phyloP scores from a whole-genome alignment of 2,797 vertebrate genomes.

The Salmo trutta region DNA sequence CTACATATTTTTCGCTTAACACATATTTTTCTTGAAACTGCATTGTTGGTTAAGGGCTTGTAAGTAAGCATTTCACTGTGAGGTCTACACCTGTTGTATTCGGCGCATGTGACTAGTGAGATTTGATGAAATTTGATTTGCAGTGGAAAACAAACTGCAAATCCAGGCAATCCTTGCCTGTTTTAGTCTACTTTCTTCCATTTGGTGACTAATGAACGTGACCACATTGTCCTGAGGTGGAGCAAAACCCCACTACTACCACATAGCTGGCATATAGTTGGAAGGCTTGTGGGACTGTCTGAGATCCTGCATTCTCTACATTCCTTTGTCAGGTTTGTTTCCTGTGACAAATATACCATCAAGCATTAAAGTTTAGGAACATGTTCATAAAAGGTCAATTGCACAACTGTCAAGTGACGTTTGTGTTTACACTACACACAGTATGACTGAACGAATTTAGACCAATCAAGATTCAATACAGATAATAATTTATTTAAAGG shows the following conservation, averaged over 20 bases:
- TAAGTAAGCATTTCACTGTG: too few species aligned
- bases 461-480: neutral
- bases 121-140: too few species aligned
- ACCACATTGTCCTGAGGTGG: neutral
- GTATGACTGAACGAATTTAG: neutral
- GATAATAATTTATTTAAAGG: too few species aligned
- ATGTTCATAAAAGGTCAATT: neutral
- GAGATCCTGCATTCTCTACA: slow-evolving; percentile 1
- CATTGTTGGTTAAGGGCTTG: too few species aligned
- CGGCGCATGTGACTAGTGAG: too few species aligned
- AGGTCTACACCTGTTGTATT: too few species aligned
- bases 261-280: neutral
- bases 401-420: neutral
- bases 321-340: slow-evolving; percentile 14
- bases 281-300: neutral
- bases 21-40: too few species aligned
- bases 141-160: too few species aligned
- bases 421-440: neutral
- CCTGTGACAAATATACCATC: slow-evolving; percentile 5
- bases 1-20: too few species aligned
- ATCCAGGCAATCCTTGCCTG: too few species aligned
- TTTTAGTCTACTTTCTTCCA: too few species aligned
- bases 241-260: neutral
- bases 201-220: neutral
- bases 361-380: neutral